phyloP scores from a whole-genome alignment of 2,797 vertebrate species.

The Pelodytes ibericus region DNA sequence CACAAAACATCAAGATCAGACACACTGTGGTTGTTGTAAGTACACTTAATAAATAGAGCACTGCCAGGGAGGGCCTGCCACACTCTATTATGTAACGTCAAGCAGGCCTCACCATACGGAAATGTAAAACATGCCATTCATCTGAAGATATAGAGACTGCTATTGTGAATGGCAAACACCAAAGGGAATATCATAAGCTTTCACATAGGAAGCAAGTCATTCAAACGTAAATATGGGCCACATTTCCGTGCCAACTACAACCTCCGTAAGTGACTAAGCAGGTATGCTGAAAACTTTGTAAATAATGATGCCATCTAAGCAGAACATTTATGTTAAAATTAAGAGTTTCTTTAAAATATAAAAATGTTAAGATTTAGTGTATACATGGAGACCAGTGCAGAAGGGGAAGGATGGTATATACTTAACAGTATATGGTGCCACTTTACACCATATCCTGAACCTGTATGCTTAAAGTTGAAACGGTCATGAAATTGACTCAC shows the following conservation, averaged over 20 bases:
- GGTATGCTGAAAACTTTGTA: neutral
- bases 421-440: too few species aligned
- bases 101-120: neutral
- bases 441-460: too few species aligned
- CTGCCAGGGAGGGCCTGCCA: neutral
- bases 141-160: neutral
- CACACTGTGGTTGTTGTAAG: conserved; percentile 16
- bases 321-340: too few species aligned
- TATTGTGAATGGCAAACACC: conserved; percentile 1
- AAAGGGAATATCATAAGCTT: neutral
- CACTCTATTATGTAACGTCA: conserved; percentile 9
- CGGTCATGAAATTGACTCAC: too few species aligned
- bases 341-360: too few species aligned
- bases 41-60: conserved; percentile 2
- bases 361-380: too few species aligned
- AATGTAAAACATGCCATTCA: neutral
- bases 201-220: neutral
- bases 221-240: neutral
- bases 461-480: too few species aligned
- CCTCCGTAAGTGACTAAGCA: conserved; percentile 1
- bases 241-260: neutral
- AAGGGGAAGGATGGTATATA: too few species aligned
- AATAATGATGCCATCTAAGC: neutral
- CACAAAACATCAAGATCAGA: conserved; percentile 3
- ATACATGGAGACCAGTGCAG: too few species aligned